These are phyloP conservation scores for Dolichoris vasculosae DNA, from an alignment of 1,140 invertebrate species.

Conservation along the genomic window DNA sequence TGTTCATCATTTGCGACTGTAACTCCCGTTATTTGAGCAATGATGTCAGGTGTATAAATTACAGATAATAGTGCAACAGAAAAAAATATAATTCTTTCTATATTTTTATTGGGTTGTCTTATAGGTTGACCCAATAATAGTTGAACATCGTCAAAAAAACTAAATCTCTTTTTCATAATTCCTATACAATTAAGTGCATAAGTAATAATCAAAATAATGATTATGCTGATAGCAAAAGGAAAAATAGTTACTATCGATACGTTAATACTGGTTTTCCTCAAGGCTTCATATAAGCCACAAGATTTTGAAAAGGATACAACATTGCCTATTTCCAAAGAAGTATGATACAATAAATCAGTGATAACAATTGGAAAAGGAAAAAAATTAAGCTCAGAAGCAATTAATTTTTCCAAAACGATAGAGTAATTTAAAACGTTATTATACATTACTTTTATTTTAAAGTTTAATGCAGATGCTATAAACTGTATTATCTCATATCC, in stretches of 20 bases:
- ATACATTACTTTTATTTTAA: background rate
- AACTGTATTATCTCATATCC: background rate
- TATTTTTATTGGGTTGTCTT: background rate
- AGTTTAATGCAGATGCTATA: background rate
- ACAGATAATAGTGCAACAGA: conserved; percentile 14
- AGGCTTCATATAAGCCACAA: background rate
- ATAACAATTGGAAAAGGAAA: background rate
- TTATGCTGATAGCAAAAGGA: background rate
- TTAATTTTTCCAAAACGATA: background rate
- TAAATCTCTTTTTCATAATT: background rate
- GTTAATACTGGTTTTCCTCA: conserved; percentile 1
- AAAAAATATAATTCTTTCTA: background rate
- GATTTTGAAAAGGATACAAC: background rate
- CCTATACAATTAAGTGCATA: background rate
- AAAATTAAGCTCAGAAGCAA: background rate
- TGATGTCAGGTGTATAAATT: conserved; percentile 11
- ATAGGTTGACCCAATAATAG: background rate
- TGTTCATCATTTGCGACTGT: background rate
- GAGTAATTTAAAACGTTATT: background rate
- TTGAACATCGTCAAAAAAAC: background rate
- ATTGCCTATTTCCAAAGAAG: background rate
- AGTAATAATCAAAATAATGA: background rate
- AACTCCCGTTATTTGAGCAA: background rate
- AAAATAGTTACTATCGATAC: background rate
- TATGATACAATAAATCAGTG: background rate